Evolutionary conservation across 2,888 invertebrate genomes (phyloP), one percentile per base, ranked within the genome.

Genomic region (Parnassius glacialis): DNA sequence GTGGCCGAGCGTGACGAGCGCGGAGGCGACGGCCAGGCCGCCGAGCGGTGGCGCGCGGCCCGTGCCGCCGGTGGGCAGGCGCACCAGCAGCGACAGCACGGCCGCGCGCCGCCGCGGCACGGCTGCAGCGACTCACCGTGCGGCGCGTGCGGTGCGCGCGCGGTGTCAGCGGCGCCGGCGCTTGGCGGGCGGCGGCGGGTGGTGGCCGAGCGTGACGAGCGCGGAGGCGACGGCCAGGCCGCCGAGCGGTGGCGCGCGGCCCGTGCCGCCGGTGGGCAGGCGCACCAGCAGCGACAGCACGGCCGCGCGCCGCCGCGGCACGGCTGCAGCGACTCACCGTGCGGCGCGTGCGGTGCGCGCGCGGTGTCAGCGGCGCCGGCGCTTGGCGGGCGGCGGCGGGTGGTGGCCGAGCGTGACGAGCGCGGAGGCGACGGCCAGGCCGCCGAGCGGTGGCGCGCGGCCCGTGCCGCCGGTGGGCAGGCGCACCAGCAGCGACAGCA

Each of bases 321-420:
- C 62, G 99, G 99, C 89, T 99, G 99, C 74, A 99, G 92, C 51
- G 99, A n/a, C n/a, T n/a, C n/a, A n/a, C n/a, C n/a, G n/a, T n/a
- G n/a, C n/a, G n/a, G n/a, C n/a, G n/a, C n/a, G n/a, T n/a, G n/a
- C n/a, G n/a, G 11, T 20, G 45, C 10, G 59, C 0, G 52, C 43
- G 55, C 42, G 54, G 53, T 50, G 73, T 77, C 76, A 74, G 77
- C 75, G 77, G 50, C 70, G 74, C 3, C 75, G 65, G 0, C 72
- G 71, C 62, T 68, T 65, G 62, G 66, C 67, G 57, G 61, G 64
- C 67, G 67, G 56, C 61, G 65, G 54, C 68, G 70, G 74, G 75
- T 87, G 88, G 87, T 96, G 96, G 43, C 97, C 97, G 63, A 97
- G 92, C 67, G 97, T 97, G 72, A 97, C 97, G 73, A 97, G 93